A percentile compares a stretch with the other conserved stretches of the same genome.
These are phyloP conservation scores for Leptobrachium leishanense DNA, from an alignment of 2,113 vertebrate genomes.

Conservation along the genomic window DNA sequence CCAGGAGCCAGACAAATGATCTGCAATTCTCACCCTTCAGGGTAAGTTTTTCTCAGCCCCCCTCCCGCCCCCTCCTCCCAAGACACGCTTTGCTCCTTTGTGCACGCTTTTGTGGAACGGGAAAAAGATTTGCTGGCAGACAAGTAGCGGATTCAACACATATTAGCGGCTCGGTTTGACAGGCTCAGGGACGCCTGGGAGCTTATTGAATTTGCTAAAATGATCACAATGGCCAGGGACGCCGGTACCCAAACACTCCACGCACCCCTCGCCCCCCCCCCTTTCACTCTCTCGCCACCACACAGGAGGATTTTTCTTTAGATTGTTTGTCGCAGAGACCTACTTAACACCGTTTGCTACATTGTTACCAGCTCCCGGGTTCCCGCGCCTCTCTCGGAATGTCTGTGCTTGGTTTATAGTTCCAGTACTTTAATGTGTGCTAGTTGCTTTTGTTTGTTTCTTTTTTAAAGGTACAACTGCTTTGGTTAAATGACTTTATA, in stretches of 20 bases:
- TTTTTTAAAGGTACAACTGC: too few species aligned
- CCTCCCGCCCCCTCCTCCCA: conserved; percentile 39
- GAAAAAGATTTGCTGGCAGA: background rate
- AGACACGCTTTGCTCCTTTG: conserved; percentile 48
- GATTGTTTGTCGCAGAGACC: background rate
- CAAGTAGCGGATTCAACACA: background rate
- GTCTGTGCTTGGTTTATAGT: too few species aligned
- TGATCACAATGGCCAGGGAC: conserved; percentile 14
- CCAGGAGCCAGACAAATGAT: conserved; percentile 60
- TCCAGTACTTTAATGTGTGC: too few species aligned
- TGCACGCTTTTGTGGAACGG: background rate
- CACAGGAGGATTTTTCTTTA: background rate
- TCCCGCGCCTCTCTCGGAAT: too few species aligned
- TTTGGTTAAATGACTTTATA: too few species aligned
- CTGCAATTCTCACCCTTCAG: conserved; percentile 62
- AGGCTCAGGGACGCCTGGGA: conserved; percentile 26
- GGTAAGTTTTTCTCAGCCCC: conserved; percentile 63
- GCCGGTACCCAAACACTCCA: background rate
- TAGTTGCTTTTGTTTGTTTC: too few species aligned
- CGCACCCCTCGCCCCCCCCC: background rate
- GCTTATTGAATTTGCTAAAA: conserved; percentile 40
- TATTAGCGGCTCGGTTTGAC: background rate
- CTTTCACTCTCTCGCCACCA: background rate
- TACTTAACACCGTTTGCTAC: too few species aligned
- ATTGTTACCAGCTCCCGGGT: too few species aligned